Evolutionary conservation across 2,888 invertebrate species (phyloP), one percentile per base, ranked within the genome.

Genomic region (Philhelius pedissequus): DNA sequence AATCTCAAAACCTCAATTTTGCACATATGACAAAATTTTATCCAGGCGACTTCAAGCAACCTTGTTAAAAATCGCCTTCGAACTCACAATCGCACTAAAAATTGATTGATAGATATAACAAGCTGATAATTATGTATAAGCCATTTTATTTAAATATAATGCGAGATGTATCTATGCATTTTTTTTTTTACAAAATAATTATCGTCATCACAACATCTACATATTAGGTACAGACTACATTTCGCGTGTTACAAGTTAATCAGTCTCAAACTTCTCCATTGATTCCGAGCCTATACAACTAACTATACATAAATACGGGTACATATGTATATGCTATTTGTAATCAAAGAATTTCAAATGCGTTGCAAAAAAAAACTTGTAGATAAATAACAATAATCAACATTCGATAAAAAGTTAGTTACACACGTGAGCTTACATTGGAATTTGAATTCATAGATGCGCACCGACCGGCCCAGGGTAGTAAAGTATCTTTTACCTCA

Each of bases 181-280:
- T 22, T 56, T 27, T 25, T 43, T n/a, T 78, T 66, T n/a, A n/a
- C 25, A 20, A 50, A 66, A 43, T 56, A n/a, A 48, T 56, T 43
- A 70, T 48, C 56, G 22, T 48, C 56, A 71, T 58, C 32, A 35
- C 1, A 18, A 18, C 1, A 22, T 5, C n/a, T n/a, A n/a, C n/a
- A n/a, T n/a, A n/a, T n/a, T n/a, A n/a, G n/a, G 38, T 27, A 30
- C 20, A 54, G 40, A 18, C 71, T 18, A 64, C 30, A 64, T 71
- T 71, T 75, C 80, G 80, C 80, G 69, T 80, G 80, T 56, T 75
- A 75, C 68, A 62, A 74, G 60, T 75, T 80, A 75, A 74, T 80
- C 69, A 74, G 48, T 3, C 8, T 48, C 5, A 48, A 48, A 6
- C n/a, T 9, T 2, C 18, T 13, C 13, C 18, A 18, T 13, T 8